Percentiles rank a stretch among this genome's conserved stretches.
Conservation (phyloP, 2,888 invertebrate genomes). For the Leptarthrus brevirostris region DNA sequence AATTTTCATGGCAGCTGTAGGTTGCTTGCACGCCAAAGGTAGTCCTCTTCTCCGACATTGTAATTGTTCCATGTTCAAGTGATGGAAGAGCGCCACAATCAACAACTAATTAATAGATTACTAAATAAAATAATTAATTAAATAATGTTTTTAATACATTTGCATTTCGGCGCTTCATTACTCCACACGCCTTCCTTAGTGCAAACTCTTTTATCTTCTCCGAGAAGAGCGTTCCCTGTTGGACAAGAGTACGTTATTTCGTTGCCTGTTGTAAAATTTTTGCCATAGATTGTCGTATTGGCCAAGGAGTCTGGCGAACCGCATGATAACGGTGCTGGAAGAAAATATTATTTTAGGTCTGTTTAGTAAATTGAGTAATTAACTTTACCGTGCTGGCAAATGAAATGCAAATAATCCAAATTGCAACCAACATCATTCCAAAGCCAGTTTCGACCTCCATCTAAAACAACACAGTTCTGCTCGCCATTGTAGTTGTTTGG, state of each 20-base stretch:
- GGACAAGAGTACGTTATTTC: slow-evolving; percentile 82
- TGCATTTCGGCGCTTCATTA: slow-evolving; percentile 82
- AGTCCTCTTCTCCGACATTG: slow-evolving; percentile 76
- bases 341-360: slow-evolving; percentile 3
- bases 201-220: slow-evolving; percentile 77
- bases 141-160: slow-evolving; percentile 73
- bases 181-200: slow-evolving; percentile 85
- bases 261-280: slow-evolving; percentile 76
- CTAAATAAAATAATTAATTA: not conserved
- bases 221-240: slow-evolving; percentile 82
- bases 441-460: slow-evolving; percentile 89
- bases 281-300: slow-evolving; percentile 84
- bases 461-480: slow-evolving; percentile 93
- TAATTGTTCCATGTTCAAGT: slow-evolving; percentile 79
- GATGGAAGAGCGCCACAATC: slow-evolving; percentile 79
- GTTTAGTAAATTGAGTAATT: too few species aligned
- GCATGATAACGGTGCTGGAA: slow-evolving; percentile 82
- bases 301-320: slow-evolving; percentile 88
- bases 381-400: slow-evolving; percentile 90
- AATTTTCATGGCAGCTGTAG: slow-evolving; percentile 85
- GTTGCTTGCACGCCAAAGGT: slow-evolving; percentile 82
- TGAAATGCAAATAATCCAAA: slow-evolving; percentile 91
- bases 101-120: slow-evolving; percentile 72
- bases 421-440: slow-evolving; percentile 97
- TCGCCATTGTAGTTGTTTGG: slow-evolving; percentile 96